Base-by-base conservation (phyloP, 2,888 invertebrate genomes). In the Andrena haemorrhoa region DNA sequence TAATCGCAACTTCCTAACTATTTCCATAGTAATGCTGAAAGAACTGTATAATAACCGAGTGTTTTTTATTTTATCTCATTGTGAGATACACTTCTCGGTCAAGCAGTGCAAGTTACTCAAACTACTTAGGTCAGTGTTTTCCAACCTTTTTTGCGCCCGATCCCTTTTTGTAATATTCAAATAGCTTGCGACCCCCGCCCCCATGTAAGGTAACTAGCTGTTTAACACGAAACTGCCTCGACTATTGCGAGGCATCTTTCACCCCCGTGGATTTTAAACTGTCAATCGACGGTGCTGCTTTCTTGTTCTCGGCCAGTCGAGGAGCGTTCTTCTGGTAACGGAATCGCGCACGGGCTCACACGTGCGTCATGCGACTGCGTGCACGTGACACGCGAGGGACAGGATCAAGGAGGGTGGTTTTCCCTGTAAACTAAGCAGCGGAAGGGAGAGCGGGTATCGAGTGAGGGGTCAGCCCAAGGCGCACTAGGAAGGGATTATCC, bases 331-430 rank as follows among this genome's bases (percentile, higher is more conserved):
- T 86, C 74, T 79, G 78, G 79, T 51, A 83, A 68, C 47, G 69
- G 82, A 76, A 74, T 53, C 75, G 65, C 72, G 83, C 87, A 89
- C 88, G 90, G 76, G 71, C 68, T 81, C 87, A 82, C 88, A 90
- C 89, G 91, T 88, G 91, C 89, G 89, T 84, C 83, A 80, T 84
- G 85, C 83, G 80, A 75, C 75, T 83, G 89, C 85, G 86, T 92
- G 92, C 92, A 92, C 91, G 92, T 92, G 92, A 92, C 92, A 89
- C 86, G 87, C 87, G 76, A 81, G 78, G 88, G 83, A 79, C 49
- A 78, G 80, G 83, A 83, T 86, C 83, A 83, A 82, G 89, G 72
- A 83, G 82, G 88, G 84, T 79, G 85, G 75, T 75, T 85, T 84
- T 85, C 79, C 86, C 85, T 81, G 87, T 89, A 89, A 91, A 91